Conservation (phyloP, 2,888 invertebrate genomes). For the Blera fallax region DNA sequence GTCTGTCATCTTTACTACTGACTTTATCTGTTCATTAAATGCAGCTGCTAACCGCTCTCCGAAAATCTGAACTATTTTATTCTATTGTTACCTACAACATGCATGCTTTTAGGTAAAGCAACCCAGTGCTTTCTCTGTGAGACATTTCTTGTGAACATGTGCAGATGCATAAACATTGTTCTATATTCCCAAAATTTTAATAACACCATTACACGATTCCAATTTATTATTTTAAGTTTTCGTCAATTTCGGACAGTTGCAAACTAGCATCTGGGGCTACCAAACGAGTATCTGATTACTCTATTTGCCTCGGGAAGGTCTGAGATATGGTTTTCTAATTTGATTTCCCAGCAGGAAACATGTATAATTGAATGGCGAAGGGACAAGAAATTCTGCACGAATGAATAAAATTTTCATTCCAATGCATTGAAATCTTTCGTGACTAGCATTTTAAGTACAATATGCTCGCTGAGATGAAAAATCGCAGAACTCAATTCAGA, state of each 20-base stretch:
- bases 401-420: not conserved
- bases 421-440: constrained; percentile 19
- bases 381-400: not conserved
- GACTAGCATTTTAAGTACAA: not conserved
- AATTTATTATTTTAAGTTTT: not conserved
- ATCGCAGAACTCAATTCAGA: constrained; percentile 7
- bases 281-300: constrained; percentile 25
- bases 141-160: too few species aligned
- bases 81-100: too few species aligned
- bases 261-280: constrained; percentile 29
- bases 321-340: constrained; percentile 1
- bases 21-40: too few species aligned
- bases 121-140: too few species aligned
- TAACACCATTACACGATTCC: not conserved
- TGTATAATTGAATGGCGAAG: constrained; percentile 13
- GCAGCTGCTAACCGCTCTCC: too few species aligned
- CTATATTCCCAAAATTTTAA: too few species aligned
- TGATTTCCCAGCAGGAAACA: constrained; percentile 13
- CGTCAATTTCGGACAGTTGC: not conserved
- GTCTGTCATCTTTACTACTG: too few species aligned
- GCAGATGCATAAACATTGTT: too few species aligned
- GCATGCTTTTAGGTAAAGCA: too few species aligned
- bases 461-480: not conserved
- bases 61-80: too few species aligned
- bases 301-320: constrained; percentile 20